Evolutionary conservation across 2,888 invertebrate genomes (phyloP).

Genomic region (Protophormia terraenovae): DNA sequence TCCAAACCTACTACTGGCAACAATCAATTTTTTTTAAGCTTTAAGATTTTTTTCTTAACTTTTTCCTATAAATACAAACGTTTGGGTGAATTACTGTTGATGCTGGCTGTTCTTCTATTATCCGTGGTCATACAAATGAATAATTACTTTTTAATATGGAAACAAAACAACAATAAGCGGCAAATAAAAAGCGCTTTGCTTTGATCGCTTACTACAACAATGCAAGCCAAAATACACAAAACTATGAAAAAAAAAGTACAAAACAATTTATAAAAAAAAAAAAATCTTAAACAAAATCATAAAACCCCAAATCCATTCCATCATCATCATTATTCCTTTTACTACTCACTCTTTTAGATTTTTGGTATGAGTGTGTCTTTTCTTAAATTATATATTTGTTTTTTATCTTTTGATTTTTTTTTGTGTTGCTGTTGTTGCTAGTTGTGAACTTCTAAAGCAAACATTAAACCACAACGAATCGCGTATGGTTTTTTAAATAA

Average conservation of each 20-base stretch:
- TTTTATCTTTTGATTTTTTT: neutral
- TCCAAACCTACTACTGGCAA: slow-evolving; percentile 7
- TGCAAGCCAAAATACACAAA: slow-evolving; percentile 78
- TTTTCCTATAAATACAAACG: neutral
- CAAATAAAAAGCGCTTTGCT: slow-evolving; percentile 77
- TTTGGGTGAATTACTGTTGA: slow-evolving; percentile 26
- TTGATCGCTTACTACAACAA: slow-evolving; percentile 78
- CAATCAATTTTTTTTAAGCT: slow-evolving; percentile 36
- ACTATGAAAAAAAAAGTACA: slow-evolving; percentile 29
- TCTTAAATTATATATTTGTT: neutral
- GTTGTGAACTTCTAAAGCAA: slow-evolving; percentile 56
- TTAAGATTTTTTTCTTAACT: slow-evolving; percentile 22
- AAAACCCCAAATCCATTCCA: slow-evolving; percentile 51
- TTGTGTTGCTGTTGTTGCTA: too few relatives aligned
- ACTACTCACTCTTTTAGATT: slow-evolving; percentile 27
- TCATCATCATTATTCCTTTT: slow-evolving; percentile 56
- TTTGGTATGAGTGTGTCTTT: neutral
- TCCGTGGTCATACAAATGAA: slow-evolving; percentile 70
- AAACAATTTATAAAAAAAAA: slow-evolving; percentile 22
- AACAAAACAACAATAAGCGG: slow-evolving; percentile 75
- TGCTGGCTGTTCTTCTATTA: slow-evolving; percentile 46
- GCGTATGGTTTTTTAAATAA: slow-evolving; percentile 44
- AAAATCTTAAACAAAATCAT: too few relatives aligned
- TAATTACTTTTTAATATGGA: slow-evolving; percentile 76
- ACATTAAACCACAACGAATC: slow-evolving; percentile 62